A percentile compares a stretch with the other conserved stretches of the same genome.
Evolutionary conservation across 2,113 vertebrate genomes (phyloP).

Genomic region (Himantopus leucocephalus): DNA sequence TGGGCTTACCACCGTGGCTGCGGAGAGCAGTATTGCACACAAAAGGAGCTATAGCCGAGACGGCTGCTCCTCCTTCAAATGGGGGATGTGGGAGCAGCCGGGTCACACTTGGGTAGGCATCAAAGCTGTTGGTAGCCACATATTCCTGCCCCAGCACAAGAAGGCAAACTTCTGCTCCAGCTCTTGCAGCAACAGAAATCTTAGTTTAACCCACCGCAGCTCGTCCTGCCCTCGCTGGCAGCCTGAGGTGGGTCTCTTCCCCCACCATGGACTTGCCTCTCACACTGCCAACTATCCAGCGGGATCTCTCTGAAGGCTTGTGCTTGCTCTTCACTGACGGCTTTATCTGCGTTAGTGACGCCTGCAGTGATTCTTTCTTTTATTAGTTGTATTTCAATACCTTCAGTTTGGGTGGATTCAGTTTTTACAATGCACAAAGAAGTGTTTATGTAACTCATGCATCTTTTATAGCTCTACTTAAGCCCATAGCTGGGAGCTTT

Average conservation of each 20-base stretch:
- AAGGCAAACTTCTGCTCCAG: background rate
- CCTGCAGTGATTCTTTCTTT: background rate
- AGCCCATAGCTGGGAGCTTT: background rate
- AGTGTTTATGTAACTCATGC: background rate
- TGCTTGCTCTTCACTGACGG: rapidly evolving
- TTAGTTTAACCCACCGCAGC: background rate
- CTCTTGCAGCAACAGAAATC: background rate
- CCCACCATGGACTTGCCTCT: rapidly evolving
- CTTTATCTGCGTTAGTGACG: background rate
- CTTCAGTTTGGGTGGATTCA: background rate
- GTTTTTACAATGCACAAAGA: background rate
- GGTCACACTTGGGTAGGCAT: rapidly evolving
- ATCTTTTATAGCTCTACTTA: background rate
- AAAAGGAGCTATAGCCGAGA: background rate
- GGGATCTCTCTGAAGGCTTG: background rate
- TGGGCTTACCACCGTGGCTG: background rate
- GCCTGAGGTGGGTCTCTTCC: background rate
- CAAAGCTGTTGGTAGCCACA: background rate
- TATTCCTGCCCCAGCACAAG: background rate
- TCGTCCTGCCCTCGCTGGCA: background rate
- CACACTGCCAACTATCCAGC: rapidly evolving
- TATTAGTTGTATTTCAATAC: background rate
- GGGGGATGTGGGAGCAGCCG: background rate
- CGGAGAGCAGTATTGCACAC: background rate
- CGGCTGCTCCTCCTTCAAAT: background rate